Percentiles rank a stretch among this genome's conserved stretches.
Conservation (phyloP, 2,797 vertebrate species). For the Bryconaethiops microstoma region DNA sequence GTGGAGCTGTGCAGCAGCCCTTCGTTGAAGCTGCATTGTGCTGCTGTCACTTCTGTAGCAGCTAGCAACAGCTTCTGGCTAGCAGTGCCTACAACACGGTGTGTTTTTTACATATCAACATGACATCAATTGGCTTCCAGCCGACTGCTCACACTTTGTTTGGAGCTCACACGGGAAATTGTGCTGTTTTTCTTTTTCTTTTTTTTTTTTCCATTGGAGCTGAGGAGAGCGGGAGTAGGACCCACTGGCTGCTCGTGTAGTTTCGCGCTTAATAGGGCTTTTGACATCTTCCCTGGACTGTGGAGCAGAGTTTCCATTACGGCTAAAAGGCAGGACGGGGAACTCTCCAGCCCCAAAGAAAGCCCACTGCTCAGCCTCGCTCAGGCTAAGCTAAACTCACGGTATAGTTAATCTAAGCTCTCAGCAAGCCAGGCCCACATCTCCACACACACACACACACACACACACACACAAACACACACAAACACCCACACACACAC, state of each 20-base stretch:
- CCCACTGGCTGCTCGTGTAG: conserved; percentile 7
- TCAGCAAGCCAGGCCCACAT: background rate
- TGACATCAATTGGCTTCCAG: conserved; percentile 46
- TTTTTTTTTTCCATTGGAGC: conserved; percentile 1
- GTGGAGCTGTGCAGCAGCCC: conserved; percentile 19
- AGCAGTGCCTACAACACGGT: conserved; percentile 34
- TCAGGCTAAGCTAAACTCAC: conserved; percentile 3
- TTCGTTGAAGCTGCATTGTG: conserved; percentile 35
- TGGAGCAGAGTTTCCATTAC: conserved; percentile 2
- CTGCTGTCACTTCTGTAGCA: conserved; percentile 35
- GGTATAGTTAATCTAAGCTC: conserved; percentile 10
- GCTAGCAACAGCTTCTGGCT: conserved; percentile 38
- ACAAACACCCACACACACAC: too few relatives aligned
- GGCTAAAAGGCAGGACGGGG: conserved; percentile 8
- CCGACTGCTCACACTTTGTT: background rate
- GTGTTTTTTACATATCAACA: conserved; percentile 40
- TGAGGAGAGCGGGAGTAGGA: conserved; percentile 1
- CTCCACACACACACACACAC: background rate
- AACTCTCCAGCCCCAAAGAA: background rate
- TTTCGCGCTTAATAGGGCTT: conserved; percentile 7
- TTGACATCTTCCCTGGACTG: conserved; percentile 8
- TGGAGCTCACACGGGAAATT: background rate
- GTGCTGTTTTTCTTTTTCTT: background rate
- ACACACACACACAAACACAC: conserved; percentile 15
- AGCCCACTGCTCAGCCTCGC: conserved; percentile 3